Conservation (phyloP, 37 sponge, comb jelly and placozoan species). For the Aphrocallistes beatrix region DNA sequence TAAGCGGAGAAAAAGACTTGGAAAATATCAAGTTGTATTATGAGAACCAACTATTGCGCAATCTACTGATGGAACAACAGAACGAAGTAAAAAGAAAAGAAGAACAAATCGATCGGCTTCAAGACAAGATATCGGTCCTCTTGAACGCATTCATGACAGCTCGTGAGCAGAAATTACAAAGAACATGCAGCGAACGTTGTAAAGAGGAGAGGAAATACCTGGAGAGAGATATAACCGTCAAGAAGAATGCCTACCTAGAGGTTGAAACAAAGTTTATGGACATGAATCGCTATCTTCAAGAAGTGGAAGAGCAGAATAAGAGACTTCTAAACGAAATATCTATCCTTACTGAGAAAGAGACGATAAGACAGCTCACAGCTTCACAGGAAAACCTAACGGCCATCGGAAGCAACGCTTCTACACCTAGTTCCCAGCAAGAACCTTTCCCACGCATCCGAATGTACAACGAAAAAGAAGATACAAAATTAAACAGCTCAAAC, state of each 20-base stretch:
- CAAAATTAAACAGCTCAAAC: neutral
- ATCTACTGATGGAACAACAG: neutral
- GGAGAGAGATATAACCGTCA: neutral
- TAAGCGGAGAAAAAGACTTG: neutral
- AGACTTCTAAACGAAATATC: neutral
- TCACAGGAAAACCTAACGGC: neutral
- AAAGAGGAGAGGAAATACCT: conserved; percentile 10
- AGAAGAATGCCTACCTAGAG: neutral
- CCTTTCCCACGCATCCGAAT: neutral
- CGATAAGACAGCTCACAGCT: neutral
- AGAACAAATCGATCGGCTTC: neutral
- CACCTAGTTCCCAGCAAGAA: neutral
- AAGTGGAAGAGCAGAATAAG: neutral
- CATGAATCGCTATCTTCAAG: neutral
- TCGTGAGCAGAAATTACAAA: neutral
- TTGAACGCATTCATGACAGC: neutral
- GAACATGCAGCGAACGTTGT: neutral
- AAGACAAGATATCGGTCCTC: neutral
- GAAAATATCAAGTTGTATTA: neutral
- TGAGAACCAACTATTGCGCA: neutral
- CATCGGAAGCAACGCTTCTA: neutral
- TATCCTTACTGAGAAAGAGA: neutral
- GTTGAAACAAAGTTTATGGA: neutral
- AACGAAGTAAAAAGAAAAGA: neutral
- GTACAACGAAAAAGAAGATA: neutral